Base-by-base conservation (phyloP, 1,140 invertebrate genomes). In the Macrotrachela quadricornifera region DNA sequence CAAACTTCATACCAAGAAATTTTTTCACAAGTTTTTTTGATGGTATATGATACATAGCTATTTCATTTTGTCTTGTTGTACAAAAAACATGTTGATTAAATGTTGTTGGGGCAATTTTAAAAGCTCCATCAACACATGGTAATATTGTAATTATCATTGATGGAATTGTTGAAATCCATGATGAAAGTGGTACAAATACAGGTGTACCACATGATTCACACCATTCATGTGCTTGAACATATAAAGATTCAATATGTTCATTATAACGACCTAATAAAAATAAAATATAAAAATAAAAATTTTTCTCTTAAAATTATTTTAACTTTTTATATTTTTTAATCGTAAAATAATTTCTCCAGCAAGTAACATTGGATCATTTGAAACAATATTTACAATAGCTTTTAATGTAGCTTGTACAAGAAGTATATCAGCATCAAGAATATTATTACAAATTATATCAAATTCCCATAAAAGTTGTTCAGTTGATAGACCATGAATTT, bases 21-120 rank as follows among this genome's bases (percentile, higher is more conserved):
- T 78, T 81, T 60, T 81, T 78, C 1, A 83, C 77, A 55, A 82
- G 69, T 51, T 79, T 80, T 57, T 81, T 80, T 16, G 80, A 81
- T 76, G 83, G 83, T 14, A 85, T 77, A 60, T 85, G 81, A 79
- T 82, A 85, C 11, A 83, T 69, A 60, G 83, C 79, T 46, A 83
- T 78, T 57, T 80, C 79, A 1, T 79, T 79, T 21, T 60, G 56
- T 36, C 75, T 70, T 11, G 74, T 74, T 1, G 78, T 78, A 40
- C 79, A 78, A 42, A 82, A 69, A 18, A 81, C 72, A 63, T 85
- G 80, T 59, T 85, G 83, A 15, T 78, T 80, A 14, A 79, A 79
- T 0, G 80, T 80, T 0, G 80, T 74, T 65, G 54, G 67, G 57
- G 73, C 76, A 44, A 74, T 73, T 49, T 74, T 69, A 59, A 56